phyloP scores from a whole-genome alignment of 2,888 invertebrate species.

The Apoda limacodes region DNA sequence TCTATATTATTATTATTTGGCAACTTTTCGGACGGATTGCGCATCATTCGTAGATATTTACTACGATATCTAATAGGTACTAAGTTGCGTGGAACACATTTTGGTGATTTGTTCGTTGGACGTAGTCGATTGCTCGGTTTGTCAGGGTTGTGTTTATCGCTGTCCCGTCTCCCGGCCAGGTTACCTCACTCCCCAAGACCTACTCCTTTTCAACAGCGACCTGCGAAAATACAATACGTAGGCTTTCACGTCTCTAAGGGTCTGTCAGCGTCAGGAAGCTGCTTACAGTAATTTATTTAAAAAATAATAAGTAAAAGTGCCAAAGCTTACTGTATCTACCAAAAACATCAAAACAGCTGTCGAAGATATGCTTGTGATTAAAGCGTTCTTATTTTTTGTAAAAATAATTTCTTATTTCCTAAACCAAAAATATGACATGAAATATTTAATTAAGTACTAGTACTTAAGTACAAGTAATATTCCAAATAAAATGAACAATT shows the following conservation, averaged over 20 bases:
- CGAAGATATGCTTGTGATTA: too few species aligned
- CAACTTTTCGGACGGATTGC: slow-evolving; percentile 63
- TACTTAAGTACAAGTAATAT: too few species aligned
- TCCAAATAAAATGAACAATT: too few species aligned
- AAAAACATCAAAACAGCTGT: too few species aligned
- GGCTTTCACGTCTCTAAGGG: slow-evolving; percentile 63
- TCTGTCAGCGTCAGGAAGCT: too few species aligned
- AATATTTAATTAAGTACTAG: too few species aligned
- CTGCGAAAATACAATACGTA: slow-evolving; percentile 50
- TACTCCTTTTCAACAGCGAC: slow-evolving; percentile 62
- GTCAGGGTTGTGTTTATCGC: slow-evolving; percentile 15
- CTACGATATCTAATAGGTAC: slow-evolving; percentile 43
- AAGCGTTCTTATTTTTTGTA: too few species aligned
- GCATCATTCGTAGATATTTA: slow-evolving; percentile 50
- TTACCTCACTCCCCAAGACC: slow-evolving; percentile 59
- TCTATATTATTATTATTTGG: slow-evolving; percentile 59
- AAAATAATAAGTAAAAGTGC: too few species aligned
- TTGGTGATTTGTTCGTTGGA: slow-evolving; percentile 24
- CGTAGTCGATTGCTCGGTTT: slow-evolving; percentile 20
- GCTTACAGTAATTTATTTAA: too few species aligned
- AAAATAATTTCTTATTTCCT: too few species aligned
- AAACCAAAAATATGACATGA: too few species aligned
- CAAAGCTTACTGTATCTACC: too few species aligned
- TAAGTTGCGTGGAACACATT: slow-evolving; percentile 54
- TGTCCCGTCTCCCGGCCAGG: slow-evolving; percentile 35